Percentiles rank a stretch among this genome's conserved stretches.
Conservation (phyloP, 2,797 vertebrate species). For the Furcifer pardalis region DNA sequence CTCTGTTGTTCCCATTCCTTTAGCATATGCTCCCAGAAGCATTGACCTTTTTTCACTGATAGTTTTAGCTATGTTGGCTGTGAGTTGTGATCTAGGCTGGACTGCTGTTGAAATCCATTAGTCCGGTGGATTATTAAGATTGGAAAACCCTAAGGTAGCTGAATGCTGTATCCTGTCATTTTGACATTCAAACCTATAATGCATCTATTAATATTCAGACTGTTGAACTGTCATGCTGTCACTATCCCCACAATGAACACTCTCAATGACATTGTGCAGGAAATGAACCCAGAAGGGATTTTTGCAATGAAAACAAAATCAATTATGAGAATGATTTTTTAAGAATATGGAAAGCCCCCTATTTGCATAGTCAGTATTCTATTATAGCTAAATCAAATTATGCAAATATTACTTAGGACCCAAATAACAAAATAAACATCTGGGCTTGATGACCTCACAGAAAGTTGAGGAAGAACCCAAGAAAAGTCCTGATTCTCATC, state of each 20-base stretch:
- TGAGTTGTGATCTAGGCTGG: neutral
- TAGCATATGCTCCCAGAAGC: neutral
- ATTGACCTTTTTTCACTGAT: neutral
- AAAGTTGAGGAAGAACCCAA: neutral
- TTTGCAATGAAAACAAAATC: neutral
- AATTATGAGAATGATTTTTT: neutral
- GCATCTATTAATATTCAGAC: neutral
- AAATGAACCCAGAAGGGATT: neutral
- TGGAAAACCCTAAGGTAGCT: neutral
- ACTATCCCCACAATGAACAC: neutral
- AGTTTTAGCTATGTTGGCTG: neutral
- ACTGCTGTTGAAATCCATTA: neutral
- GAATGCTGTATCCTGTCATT: neutral
- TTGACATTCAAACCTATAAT: neutral
- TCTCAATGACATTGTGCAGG: neutral
- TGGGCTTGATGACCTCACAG: too few species aligned
- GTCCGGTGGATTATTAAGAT: neutral
- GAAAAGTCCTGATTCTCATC: neutral
- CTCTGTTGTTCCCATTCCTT: too few species aligned
- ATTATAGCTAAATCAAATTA: neutral
- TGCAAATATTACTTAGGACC: neutral
- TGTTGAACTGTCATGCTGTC: neutral
- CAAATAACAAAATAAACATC: neutral
- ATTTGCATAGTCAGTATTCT: neutral
- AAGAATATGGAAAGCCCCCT: neutral